Conservation (phyloP, 2,113 vertebrate genomes). For the Aegotheles bennettii region DNA sequence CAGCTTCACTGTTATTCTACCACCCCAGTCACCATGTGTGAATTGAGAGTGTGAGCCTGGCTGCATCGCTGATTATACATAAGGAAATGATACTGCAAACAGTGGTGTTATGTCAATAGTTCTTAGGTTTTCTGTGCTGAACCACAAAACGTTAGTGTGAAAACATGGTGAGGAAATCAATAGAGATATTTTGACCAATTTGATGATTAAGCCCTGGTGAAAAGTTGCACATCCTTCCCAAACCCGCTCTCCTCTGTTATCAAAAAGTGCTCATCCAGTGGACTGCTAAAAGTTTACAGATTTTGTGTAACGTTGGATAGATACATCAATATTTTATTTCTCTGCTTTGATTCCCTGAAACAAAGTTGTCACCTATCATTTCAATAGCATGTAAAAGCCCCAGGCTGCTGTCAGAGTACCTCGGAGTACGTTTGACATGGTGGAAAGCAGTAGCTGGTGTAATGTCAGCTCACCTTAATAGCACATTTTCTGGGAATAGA, state of each 20-base stretch:
- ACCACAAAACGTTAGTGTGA: not conserved
- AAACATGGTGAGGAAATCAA: not conserved
- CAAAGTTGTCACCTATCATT: not conserved
- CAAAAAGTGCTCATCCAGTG: not conserved
- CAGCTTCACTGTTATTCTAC: not conserved
- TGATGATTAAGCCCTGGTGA: not conserved
- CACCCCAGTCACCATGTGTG: not conserved
- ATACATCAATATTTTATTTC: not conserved
- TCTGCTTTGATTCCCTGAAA: not conserved
- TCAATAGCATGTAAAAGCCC: not conserved
- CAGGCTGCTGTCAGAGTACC: not conserved
- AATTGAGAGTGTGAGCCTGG: not conserved
- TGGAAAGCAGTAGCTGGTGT: not conserved
- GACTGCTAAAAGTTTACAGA: not conserved
- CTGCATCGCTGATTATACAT: not conserved
- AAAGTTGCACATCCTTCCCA: not conserved
- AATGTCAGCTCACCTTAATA: not conserved
- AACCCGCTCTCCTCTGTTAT: not conserved
- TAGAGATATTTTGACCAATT: not conserved
- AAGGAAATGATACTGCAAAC: slow-evolving; percentile 10
- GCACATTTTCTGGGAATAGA: not conserved
- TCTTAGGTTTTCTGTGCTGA: slow-evolving; percentile 2
- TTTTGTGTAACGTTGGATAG: not conserved
- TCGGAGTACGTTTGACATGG: not conserved
- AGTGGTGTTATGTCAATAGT: not conserved